Evolutionary conservation across 1,140 invertebrate genomes (phyloP).

Genomic region (Drosophila willistoni): DNA sequence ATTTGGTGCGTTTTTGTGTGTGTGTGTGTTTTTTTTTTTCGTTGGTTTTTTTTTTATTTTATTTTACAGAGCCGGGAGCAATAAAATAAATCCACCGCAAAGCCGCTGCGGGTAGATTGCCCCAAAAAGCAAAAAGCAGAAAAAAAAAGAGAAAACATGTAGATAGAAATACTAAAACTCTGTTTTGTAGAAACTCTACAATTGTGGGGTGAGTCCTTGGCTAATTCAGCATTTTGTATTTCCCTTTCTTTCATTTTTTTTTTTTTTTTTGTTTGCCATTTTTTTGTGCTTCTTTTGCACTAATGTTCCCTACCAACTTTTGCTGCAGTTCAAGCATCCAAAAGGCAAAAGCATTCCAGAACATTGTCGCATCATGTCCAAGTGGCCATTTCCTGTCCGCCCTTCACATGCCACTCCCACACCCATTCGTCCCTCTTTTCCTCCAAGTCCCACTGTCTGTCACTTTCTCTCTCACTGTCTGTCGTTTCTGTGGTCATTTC

Average conservation of each 20-base stretch:
- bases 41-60: constrained; percentile 18
- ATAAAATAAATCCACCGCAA: constrained; percentile 81
- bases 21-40: constrained; percentile 18
- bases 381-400: constrained; percentile 56
- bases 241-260: constrained; percentile 24
- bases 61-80: constrained; percentile 33
- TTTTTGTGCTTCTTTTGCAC: constrained; percentile 40
- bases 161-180: background rate
- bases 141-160: background rate
- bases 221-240: constrained; percentile 63
- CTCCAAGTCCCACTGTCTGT: background rate
- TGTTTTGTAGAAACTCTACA: constrained; percentile 18
- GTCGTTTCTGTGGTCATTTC: constrained; percentile 67
- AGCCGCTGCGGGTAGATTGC: constrained; percentile 75
- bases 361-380: constrained; percentile 65
- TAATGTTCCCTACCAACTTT: constrained; percentile 26
- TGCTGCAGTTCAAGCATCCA: constrained; percentile 34
- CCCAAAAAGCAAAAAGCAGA: constrained; percentile 39
- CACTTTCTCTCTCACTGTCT: constrained; percentile 6
- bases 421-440: constrained; percentile 12
- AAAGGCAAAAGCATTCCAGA: constrained; percentile 27
- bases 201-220: constrained; percentile 42
- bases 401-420: constrained; percentile 18
- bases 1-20: constrained; percentile 28
- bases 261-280: background rate